These are phyloP conservation scores for Scalopus aquaticus DNA, from an alignment of 2,113 vertebrate genomes.

Conservation along the genomic window DNA sequence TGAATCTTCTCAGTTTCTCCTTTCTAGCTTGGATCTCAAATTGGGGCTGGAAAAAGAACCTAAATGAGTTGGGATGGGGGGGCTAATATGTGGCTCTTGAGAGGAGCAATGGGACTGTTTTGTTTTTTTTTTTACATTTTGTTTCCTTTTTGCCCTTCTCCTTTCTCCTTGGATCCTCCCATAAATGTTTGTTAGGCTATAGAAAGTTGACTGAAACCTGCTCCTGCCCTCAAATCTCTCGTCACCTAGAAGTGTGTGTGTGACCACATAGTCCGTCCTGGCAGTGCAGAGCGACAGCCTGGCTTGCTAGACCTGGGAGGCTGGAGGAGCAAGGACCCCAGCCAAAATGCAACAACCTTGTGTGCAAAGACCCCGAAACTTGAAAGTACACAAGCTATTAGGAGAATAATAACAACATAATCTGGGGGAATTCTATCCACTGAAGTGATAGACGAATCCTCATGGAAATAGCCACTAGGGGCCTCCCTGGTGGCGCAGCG, in stretches of 20 bases:
- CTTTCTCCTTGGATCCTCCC: background rate
- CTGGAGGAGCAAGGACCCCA: background rate
- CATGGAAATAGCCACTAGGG: too few relatives aligned
- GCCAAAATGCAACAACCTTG: background rate
- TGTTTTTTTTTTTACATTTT: background rate
- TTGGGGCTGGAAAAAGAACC: background rate
- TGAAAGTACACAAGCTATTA: background rate
- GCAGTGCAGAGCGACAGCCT: fast-evolving
- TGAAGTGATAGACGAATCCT: background rate
- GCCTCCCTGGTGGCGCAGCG: too few relatives aligned
- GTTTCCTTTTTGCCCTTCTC: background rate
- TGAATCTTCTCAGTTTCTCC: background rate
- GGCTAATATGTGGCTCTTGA: background rate
- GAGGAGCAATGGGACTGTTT: background rate
- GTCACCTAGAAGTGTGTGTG: background rate
- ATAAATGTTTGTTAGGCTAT: background rate
- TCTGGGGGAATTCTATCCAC: too few relatives aligned
- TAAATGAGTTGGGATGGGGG: background rate
- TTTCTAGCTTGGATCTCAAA: background rate
- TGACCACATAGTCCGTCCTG: background rate
- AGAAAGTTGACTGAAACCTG: background rate
- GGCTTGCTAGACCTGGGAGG: background rate
- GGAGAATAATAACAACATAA: fast-evolving
- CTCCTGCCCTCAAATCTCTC: background rate
- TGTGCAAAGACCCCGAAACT: background rate